These are phyloP conservation scores for Thymelicus lineola DNA, from an alignment of 2,888 invertebrate genomes.

Conservation along the genomic window DNA sequence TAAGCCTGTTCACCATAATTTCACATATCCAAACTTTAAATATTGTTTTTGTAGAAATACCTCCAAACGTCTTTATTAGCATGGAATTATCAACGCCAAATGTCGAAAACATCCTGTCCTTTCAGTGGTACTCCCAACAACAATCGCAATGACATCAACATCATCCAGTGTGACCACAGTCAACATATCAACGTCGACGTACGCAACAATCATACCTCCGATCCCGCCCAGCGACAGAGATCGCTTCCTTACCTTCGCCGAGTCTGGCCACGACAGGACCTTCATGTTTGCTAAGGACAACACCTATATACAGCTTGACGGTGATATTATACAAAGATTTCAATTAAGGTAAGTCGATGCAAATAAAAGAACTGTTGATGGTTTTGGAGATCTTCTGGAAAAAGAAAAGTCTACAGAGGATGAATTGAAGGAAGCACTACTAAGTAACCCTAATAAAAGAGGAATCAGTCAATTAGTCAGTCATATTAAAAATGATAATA, in stretches of 20 bases:
- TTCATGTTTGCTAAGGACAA: conserved; percentile 97
- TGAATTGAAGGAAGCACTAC: neutral
- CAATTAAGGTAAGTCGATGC: conserved; percentile 89
- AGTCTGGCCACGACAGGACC: conserved; percentile 93
- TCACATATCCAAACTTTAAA: no score
- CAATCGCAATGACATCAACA: conserved; percentile 59
- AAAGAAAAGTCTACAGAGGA: neutral
- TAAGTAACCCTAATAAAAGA: no score
- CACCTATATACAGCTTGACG: conserved; percentile 95
- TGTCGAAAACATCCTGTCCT: conserved; percentile 33
- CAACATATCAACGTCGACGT: conserved; percentile 71
- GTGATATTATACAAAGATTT: conserved; percentile 95
- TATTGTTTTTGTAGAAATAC: no score
- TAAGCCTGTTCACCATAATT: no score
- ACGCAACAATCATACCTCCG: conserved; percentile 83
- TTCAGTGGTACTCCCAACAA: conserved; percentile 71
- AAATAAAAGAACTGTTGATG: neutral
- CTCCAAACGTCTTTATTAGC: no score
- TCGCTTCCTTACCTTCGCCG: conserved; percentile 92
- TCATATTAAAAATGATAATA: no score
- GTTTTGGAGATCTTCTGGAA: neutral
- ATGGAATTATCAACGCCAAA: no score
- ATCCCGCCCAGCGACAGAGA: conserved; percentile 91
- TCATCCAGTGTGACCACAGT: conserved; percentile 69
- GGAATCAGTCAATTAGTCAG: no score